phyloP scores from a whole-genome alignment of 2,797 vertebrate genomes.

The Sardinella longiceps region DNA sequence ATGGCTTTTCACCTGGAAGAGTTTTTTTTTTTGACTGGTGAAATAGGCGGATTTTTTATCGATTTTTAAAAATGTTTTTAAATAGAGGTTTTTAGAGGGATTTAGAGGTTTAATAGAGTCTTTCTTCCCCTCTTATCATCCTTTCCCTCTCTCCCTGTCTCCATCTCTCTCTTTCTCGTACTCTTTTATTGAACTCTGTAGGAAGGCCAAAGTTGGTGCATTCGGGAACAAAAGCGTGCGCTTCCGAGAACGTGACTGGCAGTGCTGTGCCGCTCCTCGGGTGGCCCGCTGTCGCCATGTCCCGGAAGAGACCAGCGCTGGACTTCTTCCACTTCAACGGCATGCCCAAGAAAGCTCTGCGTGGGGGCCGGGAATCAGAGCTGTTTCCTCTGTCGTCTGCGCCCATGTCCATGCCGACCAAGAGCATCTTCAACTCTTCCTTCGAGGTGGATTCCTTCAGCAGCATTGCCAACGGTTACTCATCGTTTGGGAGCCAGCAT shows the following conservation, averaged over 20 bases:
- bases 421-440: slow-evolving; percentile 89
- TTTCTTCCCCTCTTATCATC: background rate
- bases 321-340: slow-evolving; percentile 94
- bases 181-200: slow-evolving; percentile 58
- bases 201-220: slow-evolving; percentile 82
- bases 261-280: slow-evolving; percentile 77
- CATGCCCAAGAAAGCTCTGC: slow-evolving; percentile 80
- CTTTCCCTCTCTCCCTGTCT: background rate
- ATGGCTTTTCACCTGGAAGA: background rate
- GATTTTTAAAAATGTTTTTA: background rate
- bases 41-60: background rate
- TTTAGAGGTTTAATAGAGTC: background rate
- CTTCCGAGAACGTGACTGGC: slow-evolving; percentile 66
- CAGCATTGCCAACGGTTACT: slow-evolving; percentile 91
- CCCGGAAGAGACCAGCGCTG: slow-evolving; percentile 79
- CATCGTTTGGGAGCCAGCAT: slow-evolving; percentile 78
- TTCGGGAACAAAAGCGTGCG: slow-evolving; percentile 73
- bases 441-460: slow-evolving; percentile 94
- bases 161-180: background rate
- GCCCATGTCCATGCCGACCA: slow-evolving; percentile 65
- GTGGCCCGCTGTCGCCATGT: slow-evolving; percentile 81
- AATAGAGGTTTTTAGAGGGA: background rate
- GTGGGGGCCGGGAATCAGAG: slow-evolving; percentile 81
- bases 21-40: background rate
- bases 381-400: slow-evolving; percentile 76